Conservation (phyloP, 1,140 invertebrate genomes). For the Neodiprion pinetum region DNA sequence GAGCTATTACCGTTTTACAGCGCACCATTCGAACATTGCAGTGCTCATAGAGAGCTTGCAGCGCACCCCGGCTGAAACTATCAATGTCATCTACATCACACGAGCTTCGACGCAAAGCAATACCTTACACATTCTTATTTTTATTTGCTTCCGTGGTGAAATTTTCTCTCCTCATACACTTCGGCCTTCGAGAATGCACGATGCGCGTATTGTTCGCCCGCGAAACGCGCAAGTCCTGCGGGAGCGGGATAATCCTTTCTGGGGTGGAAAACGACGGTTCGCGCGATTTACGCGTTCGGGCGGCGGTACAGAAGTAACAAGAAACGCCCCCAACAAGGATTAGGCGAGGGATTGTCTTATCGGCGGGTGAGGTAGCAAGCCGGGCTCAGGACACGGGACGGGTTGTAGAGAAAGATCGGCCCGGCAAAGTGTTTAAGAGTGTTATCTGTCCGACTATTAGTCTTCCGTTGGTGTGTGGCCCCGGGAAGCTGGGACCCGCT, state of each 20-base stretch:
- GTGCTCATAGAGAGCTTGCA: no score
- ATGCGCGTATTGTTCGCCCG: no score
- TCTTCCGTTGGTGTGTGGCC: conserved; percentile 60
- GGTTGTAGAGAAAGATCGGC: conserved; percentile 54
- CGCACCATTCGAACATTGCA: neutral
- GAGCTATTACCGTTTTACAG: neutral
- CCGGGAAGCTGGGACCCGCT: conserved; percentile 28
- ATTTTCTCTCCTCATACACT: no score
- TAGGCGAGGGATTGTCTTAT: neutral
- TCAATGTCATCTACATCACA: no score
- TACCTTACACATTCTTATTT: no score
- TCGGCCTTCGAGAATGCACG: no score
- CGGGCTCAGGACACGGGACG: neutral
- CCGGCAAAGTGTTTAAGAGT: conserved; percentile 61
- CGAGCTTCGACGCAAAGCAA: no score
- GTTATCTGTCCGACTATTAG: conserved; percentile 61
- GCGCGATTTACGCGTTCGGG: neutral
- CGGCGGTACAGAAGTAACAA: conserved; percentile 2
- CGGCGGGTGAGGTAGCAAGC: neutral
- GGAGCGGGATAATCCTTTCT: no score
- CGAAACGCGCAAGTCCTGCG: no score
- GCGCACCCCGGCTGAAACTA: no score
- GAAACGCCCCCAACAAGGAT: neutral
- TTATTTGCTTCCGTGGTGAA: no score
- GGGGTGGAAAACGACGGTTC: no score